Evolutionary conservation across 2,888 invertebrate genomes (phyloP), one percentile per base, ranked within the genome.

Genomic region (Scelioninae gen. 1): DNA sequence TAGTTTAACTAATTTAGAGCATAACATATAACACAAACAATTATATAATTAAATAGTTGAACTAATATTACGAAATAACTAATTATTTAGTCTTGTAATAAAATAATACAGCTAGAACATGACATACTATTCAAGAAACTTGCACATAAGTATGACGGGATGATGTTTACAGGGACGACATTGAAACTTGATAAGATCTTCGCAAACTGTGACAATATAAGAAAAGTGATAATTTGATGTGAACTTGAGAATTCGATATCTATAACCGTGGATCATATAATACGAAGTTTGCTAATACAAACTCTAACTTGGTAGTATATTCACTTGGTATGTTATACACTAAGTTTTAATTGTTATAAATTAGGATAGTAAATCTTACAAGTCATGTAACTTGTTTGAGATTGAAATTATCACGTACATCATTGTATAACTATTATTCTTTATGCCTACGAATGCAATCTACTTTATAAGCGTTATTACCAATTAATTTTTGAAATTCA

Each of bases 291-390:
- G 85, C 79, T 74, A 62, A 76, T 85, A 82, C 83, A 83, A 68
- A 75, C 69, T 77, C 76, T 71, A 68, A 56, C 32, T 69, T 43
- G 56, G 23, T 62, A 74, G 60, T 72, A 75, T 51, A 75, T 76
- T 81, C 55, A 68, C 79, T 71, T 68, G 84, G 51, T 71, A 84
- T 81, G 86, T 87, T 87, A 85, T 85, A 85, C 82, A 66, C 84
- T 82, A 89, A 90, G 88, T 90, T 90, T 89, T 89, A 90, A 90
- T 90, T 89, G 89, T 89, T 88, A 88, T 88, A 86, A 86, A 86
- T 87, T 85, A 86, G 86, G 79, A 68, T 81, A 72, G 72, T 38
- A 58, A 74, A 80, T 60, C 76, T 85, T 49, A 23, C 72, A 82
- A 81, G 82, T 77, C 47, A 43, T 32, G 56, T 29, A 68, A 56